Percentiles rank a stretch among this genome's conserved stretches.
Conservation (phyloP, 1,140 invertebrate species). For the Zaprionus kolodkinae region DNA sequence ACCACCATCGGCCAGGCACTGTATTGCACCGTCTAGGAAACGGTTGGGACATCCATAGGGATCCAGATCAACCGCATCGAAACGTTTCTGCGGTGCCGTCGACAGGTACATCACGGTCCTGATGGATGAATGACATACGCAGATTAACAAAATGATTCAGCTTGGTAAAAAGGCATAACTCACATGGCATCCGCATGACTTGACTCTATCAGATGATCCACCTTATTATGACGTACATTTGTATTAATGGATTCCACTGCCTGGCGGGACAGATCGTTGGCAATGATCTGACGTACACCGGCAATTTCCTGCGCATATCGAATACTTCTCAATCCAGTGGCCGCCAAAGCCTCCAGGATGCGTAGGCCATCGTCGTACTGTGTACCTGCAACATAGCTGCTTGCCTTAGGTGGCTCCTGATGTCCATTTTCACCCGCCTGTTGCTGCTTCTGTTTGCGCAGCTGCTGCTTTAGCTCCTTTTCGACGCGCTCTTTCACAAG, state of each 20-base stretch:
- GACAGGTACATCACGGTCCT: constrained; percentile 94
- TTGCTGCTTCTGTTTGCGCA: constrained; percentile 43
- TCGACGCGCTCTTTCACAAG: constrained; percentile 62
- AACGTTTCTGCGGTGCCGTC: constrained; percentile 87
- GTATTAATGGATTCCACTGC: constrained; percentile 94
- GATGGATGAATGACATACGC: background rate
- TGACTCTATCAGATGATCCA: constrained; percentile 90
- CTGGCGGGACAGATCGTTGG: constrained; percentile 96
- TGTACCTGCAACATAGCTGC: constrained; percentile 53
- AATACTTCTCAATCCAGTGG: constrained; percentile 95
- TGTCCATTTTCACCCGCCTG: background rate
- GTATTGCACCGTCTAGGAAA: constrained; percentile 97
- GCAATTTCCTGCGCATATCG: constrained; percentile 97
- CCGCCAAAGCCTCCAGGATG: constrained; percentile 97
- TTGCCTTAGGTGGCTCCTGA: background rate
- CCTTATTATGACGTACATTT: constrained; percentile 92
- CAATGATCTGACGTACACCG: constrained; percentile 92
- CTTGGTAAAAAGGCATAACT: constrained; percentile 54
- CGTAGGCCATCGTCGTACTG: constrained; percentile 86
- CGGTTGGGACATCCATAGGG: constrained; percentile 98
- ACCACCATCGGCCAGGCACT: constrained; percentile 91
- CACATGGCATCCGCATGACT: constrained; percentile 93
- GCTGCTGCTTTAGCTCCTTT: constrained; percentile 64
- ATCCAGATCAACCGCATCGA: constrained; percentile 97
- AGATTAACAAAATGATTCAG: background rate